Evolutionary conservation across 2,888 invertebrate genomes (phyloP).

Genomic region (Ophioninae sp.): DNA sequence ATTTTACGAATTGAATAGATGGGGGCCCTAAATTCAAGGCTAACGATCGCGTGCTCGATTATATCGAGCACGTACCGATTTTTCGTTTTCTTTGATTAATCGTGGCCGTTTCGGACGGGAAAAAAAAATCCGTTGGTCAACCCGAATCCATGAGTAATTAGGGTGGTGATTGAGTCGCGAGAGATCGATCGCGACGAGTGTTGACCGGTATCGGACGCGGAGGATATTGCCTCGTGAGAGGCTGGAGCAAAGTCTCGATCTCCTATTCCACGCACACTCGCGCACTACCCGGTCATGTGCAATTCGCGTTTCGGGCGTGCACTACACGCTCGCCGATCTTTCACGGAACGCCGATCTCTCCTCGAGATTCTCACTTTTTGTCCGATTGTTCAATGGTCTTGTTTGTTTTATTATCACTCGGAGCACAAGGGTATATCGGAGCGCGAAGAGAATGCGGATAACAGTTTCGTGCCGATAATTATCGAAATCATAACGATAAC

Average conservation of each 20-base stretch:
- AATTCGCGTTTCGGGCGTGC: slow-evolving; percentile 56
- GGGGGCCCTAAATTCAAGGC: not conserved
- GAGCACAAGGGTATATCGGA: slow-evolving; percentile 42
- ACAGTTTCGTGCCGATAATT: slow-evolving; percentile 46
- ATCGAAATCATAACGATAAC: slow-evolving; percentile 28
- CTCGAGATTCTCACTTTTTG: not conserved
- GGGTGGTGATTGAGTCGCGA: slow-evolving; percentile 1
- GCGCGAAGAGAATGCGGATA: slow-evolving; percentile 20
- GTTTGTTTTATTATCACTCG: slow-evolving; percentile 62
- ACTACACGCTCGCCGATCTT: slow-evolving; percentile 54
- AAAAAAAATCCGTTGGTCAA: slow-evolving; percentile 61
- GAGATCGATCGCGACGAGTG: slow-evolving; percentile 23
- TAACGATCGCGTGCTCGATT: not conserved
- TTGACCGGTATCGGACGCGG: slow-evolving; percentile 18
- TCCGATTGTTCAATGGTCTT: not conserved
- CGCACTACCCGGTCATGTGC: slow-evolving; percentile 36
- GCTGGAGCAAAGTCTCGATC: slow-evolving; percentile 3
- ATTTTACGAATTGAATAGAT: too few relatives aligned
- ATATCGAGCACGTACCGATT: not conserved
- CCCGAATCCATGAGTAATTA: slow-evolving; percentile 61
- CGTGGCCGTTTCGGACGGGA: not conserved
- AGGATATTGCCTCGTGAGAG: not conserved
- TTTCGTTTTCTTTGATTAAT: not conserved
- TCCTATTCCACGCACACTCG: slow-evolving; percentile 7
- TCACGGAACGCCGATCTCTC: slow-evolving; percentile 57